A percentile compares a stretch with the other conserved stretches of the same genome.
phyloP scores from a whole-genome alignment of 92 coral and sea anemone genomes.

The Epizoanthus fatuus region DNA sequence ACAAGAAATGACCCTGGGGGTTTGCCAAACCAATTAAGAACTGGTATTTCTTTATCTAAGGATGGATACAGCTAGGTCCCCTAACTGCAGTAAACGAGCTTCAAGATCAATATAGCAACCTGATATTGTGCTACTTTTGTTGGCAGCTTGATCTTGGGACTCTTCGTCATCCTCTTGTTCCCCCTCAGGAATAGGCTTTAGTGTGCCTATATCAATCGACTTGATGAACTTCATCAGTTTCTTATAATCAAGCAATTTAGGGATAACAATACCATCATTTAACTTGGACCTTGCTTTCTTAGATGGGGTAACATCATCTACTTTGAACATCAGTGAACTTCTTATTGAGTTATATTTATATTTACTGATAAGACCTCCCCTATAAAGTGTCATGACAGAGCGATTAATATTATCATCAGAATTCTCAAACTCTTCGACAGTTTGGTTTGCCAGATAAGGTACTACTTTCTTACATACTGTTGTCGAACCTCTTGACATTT shows the following conservation, averaged over 20 bases:
- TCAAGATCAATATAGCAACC: constrained; percentile 80
- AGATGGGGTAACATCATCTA: constrained; percentile 11
- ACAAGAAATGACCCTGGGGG: constrained; percentile 74
- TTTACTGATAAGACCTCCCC: constrained; percentile 78
- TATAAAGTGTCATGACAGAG: constrained; percentile 2
- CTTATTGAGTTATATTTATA: constrained; percentile 62
- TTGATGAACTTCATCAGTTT: constrained; percentile 72
- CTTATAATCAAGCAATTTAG: constrained; percentile 66
- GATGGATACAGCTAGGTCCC: constrained; percentile 77
- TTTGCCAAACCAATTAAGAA: constrained; percentile 74
- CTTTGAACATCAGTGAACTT: constrained; percentile 60
- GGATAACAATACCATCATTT: constrained; percentile 56
- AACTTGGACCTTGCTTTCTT: constrained; percentile 56
- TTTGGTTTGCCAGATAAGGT: constrained; percentile 64
- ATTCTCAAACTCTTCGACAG: constrained; percentile 64
- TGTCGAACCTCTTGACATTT: neutral
- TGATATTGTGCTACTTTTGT: constrained; percentile 50
- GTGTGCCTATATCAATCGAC: constrained; percentile 70
- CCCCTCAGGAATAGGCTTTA: constrained; percentile 53
- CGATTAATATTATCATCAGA: neutral
- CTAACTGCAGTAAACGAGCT: constrained; percentile 76
- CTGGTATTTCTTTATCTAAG: neutral
- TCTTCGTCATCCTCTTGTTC: too few relatives aligned
- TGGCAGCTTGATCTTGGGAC: neutral
- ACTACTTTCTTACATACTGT: constrained; percentile 48